Conservation (phyloP, 2,888 invertebrate species). For the Stenchaetothrips biformis region DNA sequence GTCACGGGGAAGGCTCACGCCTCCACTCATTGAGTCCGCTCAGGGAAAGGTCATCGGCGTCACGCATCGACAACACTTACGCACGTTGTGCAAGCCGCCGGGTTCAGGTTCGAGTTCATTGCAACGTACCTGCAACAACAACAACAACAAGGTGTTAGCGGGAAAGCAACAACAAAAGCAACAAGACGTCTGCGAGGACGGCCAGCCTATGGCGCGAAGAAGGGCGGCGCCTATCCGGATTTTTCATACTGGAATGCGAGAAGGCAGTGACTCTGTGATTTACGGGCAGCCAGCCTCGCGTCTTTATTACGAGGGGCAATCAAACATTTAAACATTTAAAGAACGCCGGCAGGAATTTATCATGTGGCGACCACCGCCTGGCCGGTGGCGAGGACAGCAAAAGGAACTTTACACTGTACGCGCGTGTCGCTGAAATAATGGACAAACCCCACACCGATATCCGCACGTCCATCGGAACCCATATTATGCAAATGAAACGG, state of each 20-base stretch:
- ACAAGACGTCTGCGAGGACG: neutral
- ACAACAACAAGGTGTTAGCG: too few species aligned
- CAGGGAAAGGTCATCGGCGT: neutral
- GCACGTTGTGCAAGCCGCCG: neutral
- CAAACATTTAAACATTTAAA: conserved; percentile 4
- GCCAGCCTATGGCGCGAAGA: neutral
- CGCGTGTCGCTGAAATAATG: neutral
- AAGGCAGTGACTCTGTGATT: neutral
- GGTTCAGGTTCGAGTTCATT: neutral
- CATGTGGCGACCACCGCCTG: neutral
- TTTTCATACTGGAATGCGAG: neutral
- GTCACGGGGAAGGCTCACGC: neutral
- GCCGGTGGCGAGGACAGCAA: neutral
- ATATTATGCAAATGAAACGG: conserved; percentile 22
- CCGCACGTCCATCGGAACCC: neutral
- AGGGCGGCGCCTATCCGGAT: neutral
- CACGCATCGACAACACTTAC: neutral
- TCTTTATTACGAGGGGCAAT: conserved; percentile 21
- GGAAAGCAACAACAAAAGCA: neutral
- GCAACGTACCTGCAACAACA: neutral
- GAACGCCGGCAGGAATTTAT: conserved; percentile 23
- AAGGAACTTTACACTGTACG: neutral
- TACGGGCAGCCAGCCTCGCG: neutral
- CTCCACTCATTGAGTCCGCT: too few species aligned
- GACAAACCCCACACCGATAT: neutral